Evolutionary conservation across 2,113 vertebrate genomes (phyloP).

Genomic region (Barnardius zonarius): DNA sequence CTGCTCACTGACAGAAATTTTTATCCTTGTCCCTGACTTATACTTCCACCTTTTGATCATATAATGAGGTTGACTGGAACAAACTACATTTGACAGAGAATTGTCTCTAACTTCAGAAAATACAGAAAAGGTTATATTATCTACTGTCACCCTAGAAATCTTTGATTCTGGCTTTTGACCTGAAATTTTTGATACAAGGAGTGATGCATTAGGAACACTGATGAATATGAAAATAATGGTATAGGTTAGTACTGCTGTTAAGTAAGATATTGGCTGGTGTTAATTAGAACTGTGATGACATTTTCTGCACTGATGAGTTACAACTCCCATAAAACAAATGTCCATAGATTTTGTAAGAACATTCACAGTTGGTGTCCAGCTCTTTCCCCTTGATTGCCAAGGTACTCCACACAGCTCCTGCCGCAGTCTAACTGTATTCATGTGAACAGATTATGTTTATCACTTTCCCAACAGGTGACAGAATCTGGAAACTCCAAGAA

Average conservation of each 20-base stretch:
- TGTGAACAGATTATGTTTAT: background rate
- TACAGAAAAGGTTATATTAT: slow-evolving; percentile 26
- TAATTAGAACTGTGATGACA: slow-evolving; percentile 30
- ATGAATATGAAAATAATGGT: slow-evolving; percentile 43
- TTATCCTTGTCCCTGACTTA: background rate
- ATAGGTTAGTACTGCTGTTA: background rate
- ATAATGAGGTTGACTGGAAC: slow-evolving; percentile 36
- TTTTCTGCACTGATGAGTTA: background rate
- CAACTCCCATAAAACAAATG: background rate
- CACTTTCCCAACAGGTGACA: background rate
- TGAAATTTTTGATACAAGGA: slow-evolving; percentile 23
- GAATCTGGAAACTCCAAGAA: background rate
- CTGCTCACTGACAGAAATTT: background rate
- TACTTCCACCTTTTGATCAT: slow-evolving; percentile 9
- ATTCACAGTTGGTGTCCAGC: background rate
- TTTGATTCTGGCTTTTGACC: slow-evolving; percentile 44
- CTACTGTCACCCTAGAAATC: background rate
- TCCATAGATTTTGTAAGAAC: background rate
- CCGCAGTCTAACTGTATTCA: background rate
- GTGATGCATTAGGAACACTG: background rate
- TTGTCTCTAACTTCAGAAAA: slow-evolving; percentile 32
- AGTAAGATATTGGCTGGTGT: background rate
- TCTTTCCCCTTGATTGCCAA: background rate
- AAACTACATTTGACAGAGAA: slow-evolving; percentile 24
- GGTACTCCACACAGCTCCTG: background rate